Conservation (phyloP, 2,113 vertebrate species). For the Redunca redunca region DNA sequence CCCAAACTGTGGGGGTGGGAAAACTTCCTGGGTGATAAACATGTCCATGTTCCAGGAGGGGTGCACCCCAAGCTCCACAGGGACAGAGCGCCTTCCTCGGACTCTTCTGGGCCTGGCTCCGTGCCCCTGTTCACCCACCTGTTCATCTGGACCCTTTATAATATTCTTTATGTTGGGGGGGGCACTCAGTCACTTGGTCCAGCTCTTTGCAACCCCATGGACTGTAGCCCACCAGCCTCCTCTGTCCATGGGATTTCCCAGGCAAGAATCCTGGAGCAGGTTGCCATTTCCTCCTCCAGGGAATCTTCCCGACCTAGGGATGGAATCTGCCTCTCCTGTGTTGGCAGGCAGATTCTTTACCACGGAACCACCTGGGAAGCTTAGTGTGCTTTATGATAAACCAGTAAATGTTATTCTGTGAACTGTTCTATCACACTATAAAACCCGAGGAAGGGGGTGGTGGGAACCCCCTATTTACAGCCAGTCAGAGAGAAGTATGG, state of each 20-base stretch:
- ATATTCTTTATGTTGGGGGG: background rate
- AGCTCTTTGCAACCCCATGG: background rate
- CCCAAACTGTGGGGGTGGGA: background rate
- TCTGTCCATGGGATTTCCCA: background rate
- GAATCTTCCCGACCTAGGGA: background rate
- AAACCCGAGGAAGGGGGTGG: background rate
- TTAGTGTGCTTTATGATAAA: background rate
- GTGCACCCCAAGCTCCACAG: fast-evolving
- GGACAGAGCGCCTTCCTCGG: background rate
- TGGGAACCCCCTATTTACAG: background rate
- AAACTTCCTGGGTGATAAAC: background rate
- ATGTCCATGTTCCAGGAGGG: background rate
- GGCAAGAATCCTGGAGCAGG: background rate
- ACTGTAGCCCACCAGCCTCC: background rate
- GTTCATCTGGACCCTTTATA: background rate
- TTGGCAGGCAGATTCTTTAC: background rate
- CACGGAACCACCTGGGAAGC: background rate
- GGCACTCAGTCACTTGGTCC: background rate
- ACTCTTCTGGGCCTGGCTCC: background rate
- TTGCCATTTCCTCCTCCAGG: background rate
- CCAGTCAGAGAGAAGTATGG: background rate
- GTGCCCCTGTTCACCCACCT: background rate
- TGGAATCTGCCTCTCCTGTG: background rate
- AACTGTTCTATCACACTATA: background rate
- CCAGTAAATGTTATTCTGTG: background rate